Percentiles rank a stretch among this genome's conserved stretches.
Evolutionary conservation across 2,888 invertebrate genomes (phyloP).

Genomic region (Ectemnius continuus): DNA sequence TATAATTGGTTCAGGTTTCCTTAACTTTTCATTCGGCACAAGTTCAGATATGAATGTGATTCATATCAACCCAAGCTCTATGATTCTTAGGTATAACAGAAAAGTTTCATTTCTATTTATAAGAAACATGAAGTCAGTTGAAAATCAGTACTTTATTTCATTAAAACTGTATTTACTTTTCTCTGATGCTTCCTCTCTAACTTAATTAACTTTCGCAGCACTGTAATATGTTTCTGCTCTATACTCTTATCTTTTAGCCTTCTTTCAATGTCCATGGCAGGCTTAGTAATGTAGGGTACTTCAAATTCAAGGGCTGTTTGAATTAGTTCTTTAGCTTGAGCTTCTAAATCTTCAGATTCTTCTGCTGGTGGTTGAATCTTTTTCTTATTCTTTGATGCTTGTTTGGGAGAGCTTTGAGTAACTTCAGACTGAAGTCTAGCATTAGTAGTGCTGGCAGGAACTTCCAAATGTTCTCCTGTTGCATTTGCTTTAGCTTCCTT

Average conservation of each 20-base stretch:
- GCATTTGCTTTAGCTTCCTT: neutral
- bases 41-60: no score
- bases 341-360: neutral
- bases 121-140: neutral
- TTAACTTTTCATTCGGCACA: no score
- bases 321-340: constrained; percentile 27
- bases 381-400: neutral
- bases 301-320: constrained; percentile 34
- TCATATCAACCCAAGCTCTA: no score
- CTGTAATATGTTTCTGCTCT: constrained; percentile 28
- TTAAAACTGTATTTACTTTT: constrained; percentile 27
- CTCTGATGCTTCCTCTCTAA: constrained; percentile 38
- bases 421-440: no score
- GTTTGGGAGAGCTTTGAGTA: neutral
- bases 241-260: constrained; percentile 29
- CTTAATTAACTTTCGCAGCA: constrained; percentile 36
- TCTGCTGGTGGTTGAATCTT: neutral
- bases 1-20: no score
- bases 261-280: constrained; percentile 31
- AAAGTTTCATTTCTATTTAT: neutral
- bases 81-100: neutral
- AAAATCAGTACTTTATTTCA: constrained; percentile 27
- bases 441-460: no score
- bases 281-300: constrained; percentile 39
- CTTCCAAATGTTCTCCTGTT: neutral